phyloP scores from a whole-genome alignment of 2,888 invertebrate species.

The Catocala nupta region DNA sequence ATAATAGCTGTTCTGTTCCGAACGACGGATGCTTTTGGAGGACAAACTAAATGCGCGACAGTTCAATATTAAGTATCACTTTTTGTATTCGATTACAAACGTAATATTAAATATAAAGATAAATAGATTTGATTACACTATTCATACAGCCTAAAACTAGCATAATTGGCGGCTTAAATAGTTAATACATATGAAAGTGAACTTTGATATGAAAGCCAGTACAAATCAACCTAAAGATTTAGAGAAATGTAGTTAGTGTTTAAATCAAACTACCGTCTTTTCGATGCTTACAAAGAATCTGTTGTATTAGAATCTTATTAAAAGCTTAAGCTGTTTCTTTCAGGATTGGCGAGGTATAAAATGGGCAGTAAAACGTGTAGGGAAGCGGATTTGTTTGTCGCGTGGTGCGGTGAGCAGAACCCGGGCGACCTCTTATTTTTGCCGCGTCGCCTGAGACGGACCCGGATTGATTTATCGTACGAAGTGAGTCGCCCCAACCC shows the following conservation, averaged over 20 bases:
- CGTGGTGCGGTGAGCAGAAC: slow-evolving; percentile 42
- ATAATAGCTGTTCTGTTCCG: slow-evolving; percentile 36
- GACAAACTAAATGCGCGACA: slow-evolving; percentile 30
- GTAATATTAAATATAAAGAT: too few species aligned
- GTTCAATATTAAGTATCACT: neutral
- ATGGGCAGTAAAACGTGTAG: slow-evolving; percentile 25
- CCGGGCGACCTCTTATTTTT: slow-evolving; percentile 74
- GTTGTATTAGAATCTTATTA: neutral
- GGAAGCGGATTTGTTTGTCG: slow-evolving; percentile 56
- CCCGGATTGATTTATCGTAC: slow-evolving; percentile 82
- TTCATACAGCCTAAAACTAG: too few species aligned
- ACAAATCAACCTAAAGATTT: too few species aligned
- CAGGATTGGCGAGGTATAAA: slow-evolving; percentile 15
- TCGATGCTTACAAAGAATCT: neutral
- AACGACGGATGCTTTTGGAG: slow-evolving; percentile 28
- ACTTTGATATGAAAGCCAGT: neutral
- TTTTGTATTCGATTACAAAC: neutral
- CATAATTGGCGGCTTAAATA: too few species aligned
- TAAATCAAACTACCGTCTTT: too few species aligned
- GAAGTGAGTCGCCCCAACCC: slow-evolving; percentile 73
- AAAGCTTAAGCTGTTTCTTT: slow-evolving; percentile 6
- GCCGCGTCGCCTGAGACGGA: slow-evolving; percentile 75
- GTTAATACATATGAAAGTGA: neutral
- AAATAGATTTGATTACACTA: too few species aligned
- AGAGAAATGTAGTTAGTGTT: too few species aligned